Base-by-base conservation (phyloP, 2,888 invertebrate species). In the Drosophila paramelanica region DNA sequence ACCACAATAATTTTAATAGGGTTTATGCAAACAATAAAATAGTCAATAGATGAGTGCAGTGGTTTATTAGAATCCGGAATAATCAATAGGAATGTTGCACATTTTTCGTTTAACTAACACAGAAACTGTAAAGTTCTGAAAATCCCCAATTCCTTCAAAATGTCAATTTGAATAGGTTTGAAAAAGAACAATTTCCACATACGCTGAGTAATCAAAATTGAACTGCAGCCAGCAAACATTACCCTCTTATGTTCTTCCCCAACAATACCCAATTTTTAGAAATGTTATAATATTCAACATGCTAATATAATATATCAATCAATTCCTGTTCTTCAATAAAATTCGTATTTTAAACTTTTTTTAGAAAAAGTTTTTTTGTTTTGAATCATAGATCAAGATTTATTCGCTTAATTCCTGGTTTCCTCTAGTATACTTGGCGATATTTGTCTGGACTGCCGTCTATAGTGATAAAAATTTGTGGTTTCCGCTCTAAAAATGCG, bases 1-100 rank as follows among this genome's bases (percentile, higher is more conserved):
- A 88, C 89, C 87, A 75, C 87, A 89, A 61, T 53, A 56, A 77
- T 70, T 88, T 79, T 77, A 86, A 88, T 88, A 51, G 58, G 68
- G 72, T 69, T 65, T 70, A 55, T 66, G 66, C 39, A 51, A 78
- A 65, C 67, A 77, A 67, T 71, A 52, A 55, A 58, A 61, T 55
- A 53, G 52, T 23, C 82, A 38, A 72, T 76, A 39, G 77, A 79
- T 79, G 77, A 76, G 61, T 71, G 38, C 55, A 46, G 59, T 33
- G 43, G 52, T 39, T 70, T 64, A 61, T 51, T 39, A 45, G 3
- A 46, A 75, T 58, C 79, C 79, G 79, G 79, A 77, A 43, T 49
- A 69, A 49, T 36, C 57, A 47, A 61, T 27, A 11, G 67, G 77
- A 72, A 67, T 77, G 78, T 77, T 62, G 73, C 6, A 42, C 8